A percentile compares a stretch with the other conserved stretches of the same genome.
Evolutionary conservation across 2,888 invertebrate genomes (phyloP).

Genomic region (Agrypnus murinus): DNA sequence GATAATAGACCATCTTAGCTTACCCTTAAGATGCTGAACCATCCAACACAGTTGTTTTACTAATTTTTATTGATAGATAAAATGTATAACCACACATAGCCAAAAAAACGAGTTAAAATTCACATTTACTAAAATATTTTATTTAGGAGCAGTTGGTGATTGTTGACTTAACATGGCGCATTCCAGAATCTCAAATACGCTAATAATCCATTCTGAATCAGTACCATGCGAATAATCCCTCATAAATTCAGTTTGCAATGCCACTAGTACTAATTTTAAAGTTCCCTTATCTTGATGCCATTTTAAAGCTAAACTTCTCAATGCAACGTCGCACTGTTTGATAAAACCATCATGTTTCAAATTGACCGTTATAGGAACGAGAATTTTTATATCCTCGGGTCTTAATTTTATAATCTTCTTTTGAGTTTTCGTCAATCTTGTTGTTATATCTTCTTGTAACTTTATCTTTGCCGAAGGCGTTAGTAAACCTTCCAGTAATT

Average conservation of each 20-base stretch:
- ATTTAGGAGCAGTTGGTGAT: conserved; percentile 16
- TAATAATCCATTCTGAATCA: conserved; percentile 67
- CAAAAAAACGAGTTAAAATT: too few species aligned
- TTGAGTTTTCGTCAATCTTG: conserved; percentile 62
- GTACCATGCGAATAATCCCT: conserved; percentile 63
- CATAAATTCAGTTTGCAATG: conserved; percentile 68
- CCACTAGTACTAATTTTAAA: conserved; percentile 66
- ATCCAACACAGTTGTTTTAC: too few species aligned
- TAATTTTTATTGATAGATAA: too few species aligned
- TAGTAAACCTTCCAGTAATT: conserved; percentile 64
- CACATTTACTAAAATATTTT: too few species aligned
- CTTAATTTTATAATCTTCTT: conserved; percentile 64
- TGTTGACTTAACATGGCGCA: conserved; percentile 64
- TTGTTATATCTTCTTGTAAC: conserved; percentile 62
- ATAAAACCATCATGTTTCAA: conserved; percentile 53
- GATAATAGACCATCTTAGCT: too few species aligned
- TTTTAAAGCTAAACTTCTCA: conserved; percentile 68
- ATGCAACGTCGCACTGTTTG: conserved; percentile 62
- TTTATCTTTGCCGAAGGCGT: conserved; percentile 61
- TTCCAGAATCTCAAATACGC: conserved; percentile 66
- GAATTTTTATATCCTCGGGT: conserved; percentile 68
- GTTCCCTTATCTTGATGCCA: conserved; percentile 63
- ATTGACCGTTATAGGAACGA: conserved; percentile 66
- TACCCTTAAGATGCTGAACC: too few species aligned
- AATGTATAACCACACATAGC: too few species aligned